Base-by-base conservation (phyloP, 2,113 vertebrate genomes). In the Siniperca knerii region DNA sequence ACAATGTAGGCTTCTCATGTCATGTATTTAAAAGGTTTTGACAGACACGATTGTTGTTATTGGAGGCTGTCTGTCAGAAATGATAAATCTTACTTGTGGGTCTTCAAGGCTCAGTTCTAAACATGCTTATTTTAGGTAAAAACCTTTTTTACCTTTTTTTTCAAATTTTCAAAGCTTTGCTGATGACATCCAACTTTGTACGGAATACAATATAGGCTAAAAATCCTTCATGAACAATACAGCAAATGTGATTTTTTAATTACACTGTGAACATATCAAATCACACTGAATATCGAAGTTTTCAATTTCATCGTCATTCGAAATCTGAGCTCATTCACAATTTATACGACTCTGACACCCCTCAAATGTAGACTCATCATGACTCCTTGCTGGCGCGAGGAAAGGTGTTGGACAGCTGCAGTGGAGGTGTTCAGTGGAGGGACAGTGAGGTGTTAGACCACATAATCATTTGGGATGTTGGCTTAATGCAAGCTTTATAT, bases 401-500 rank as follows among this genome's bases (percentile, higher is more conserved):
- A 68, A 54, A 81, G 37, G 79, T 86, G 81, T 87, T 71, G 46
- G 72, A 77, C 85, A 88, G 83, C 85, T 85, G 79, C 79, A 87
- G 76, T 66, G 84, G 73, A 81, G 81, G 72, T 87, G 84, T 83
- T 75, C 37, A 4, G 44, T 12, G 33, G 15, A 33, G 73, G 52
- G 61, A 83, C 79, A 65, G 29, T n/a, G 58, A 89, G 48, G 79
- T 70, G 71, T 64, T 50, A 74, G 58, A 70, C 75, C 55, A 79
- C 70, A 72, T 85, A 20, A 84, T 84, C 52, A 85, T 85, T 75
- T 48, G n/a, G 61, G 46, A 85, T 25, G 64, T 55, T 52, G 62
- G 42, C 77, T 84, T 54, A 71, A 83, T 77, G 61, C 65, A n/a
- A 50, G 67, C 42, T 77, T 85, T 81, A 71, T 76, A 61, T 66